Percentiles rank a stretch among this genome's conserved stretches.
Evolutionary conservation across 2,113 vertebrate genomes (phyloP).

Genomic region (Ammodytes marinus): DNA sequence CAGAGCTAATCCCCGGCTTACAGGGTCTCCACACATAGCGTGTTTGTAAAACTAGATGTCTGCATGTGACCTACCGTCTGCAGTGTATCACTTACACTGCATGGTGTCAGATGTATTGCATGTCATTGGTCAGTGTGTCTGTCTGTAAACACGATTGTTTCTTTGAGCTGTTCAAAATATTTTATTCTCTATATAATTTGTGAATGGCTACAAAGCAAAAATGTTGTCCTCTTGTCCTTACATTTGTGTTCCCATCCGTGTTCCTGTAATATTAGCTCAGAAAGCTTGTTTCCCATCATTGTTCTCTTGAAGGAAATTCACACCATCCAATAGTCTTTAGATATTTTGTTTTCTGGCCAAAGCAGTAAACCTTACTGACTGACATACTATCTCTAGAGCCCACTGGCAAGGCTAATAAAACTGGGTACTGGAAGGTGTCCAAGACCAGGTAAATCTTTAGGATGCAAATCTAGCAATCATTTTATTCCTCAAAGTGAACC

Average conservation of each 20-base stretch:
- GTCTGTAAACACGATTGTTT: neutral
- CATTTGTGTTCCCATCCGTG: neutral
- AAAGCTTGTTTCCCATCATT: too few relatives aligned
- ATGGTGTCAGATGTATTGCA: constrained; percentile 4
- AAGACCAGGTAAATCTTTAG: neutral
- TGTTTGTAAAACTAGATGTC: constrained; percentile 49
- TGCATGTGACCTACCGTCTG: constrained; percentile 49
- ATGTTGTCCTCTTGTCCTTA: neutral
- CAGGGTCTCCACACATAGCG: constrained; percentile 38
- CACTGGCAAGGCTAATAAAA: neutral
- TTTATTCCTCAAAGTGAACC: neutral
- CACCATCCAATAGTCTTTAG: neutral
- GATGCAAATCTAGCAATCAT: neutral
- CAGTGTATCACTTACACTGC: constrained; percentile 12
- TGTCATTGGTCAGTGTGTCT: neutral
- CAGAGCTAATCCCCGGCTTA: constrained; percentile 76
- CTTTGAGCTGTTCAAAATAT: neutral
- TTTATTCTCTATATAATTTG: neutral
- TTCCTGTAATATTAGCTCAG: neutral
- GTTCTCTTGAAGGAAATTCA: too few relatives aligned
- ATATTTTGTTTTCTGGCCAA: neutral
- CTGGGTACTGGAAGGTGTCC: neutral
- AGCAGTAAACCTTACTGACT: neutral
- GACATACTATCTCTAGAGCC: neutral
- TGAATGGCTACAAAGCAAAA: neutral